Evolutionary conservation across 2,113 vertebrate species (phyloP).

Genomic region (Archilochus colubris): DNA sequence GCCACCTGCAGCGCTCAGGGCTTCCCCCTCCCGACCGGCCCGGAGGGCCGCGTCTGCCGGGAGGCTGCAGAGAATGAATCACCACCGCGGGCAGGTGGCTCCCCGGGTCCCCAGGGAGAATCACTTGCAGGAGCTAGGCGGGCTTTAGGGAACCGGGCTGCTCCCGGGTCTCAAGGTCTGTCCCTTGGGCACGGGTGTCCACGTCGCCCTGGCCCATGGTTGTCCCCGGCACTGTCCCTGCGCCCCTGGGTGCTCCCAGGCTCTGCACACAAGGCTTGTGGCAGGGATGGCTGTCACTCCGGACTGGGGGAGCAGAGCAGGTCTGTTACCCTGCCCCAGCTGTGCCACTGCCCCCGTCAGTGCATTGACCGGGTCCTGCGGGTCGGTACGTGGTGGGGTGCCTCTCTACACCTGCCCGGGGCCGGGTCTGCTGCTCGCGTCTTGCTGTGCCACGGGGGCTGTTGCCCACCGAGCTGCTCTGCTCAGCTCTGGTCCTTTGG

Average conservation of each 20-base stretch:
- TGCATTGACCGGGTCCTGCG: background rate
- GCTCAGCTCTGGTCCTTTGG: background rate
- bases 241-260: rapidly evolving
- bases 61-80: slow-evolving; percentile 53
- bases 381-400: background rate
- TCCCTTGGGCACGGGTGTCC: background rate
- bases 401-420: rapidly evolving
- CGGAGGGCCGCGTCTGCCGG: background rate
- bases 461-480: rapidly evolving
- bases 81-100: background rate
- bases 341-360: background rate
- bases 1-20: background rate
- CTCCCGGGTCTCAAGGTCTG: background rate
- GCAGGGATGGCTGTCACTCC: background rate
- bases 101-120: background rate
- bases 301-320: background rate
- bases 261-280: rapidly evolving
- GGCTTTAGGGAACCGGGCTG: background rate
- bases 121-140: background rate
- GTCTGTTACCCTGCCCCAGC: background rate
- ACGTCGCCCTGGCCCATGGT: rapidly evolving
- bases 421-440: too few relatives aligned
- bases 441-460: too few relatives aligned
- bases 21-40: background rate
- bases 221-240: rapidly evolving